These are phyloP conservation scores for Ephialtes manifestator DNA, from an alignment of 2,888 invertebrate genomes.

Conservation along the genomic window DNA sequence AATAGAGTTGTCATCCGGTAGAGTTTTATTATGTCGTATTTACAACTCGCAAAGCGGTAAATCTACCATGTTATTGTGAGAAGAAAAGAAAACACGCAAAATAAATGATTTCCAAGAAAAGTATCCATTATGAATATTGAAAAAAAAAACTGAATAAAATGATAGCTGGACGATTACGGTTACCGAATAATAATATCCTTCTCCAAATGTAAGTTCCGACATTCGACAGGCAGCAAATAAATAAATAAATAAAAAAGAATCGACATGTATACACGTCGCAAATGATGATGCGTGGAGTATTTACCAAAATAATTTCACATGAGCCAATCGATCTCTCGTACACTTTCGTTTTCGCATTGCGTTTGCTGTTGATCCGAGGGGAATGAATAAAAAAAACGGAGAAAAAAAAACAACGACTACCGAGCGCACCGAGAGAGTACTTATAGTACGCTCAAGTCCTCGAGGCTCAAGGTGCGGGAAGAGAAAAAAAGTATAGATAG, in stretches of 20 bases:
- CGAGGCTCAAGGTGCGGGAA: constrained; percentile 65
- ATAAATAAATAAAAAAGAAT: constrained; percentile 23
- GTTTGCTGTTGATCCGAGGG: constrained; percentile 27
- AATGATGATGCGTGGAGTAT: constrained; percentile 45
- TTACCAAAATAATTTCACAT: constrained; percentile 52
- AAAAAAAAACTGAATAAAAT: neutral
- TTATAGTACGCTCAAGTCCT: constrained; percentile 53
- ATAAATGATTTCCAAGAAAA: constrained; percentile 18
- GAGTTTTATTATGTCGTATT: too few relatives aligned
- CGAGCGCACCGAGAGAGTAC: constrained; percentile 51
- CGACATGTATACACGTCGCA: constrained; percentile 41
- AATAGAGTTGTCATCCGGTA: too few relatives aligned
- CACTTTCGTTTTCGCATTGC: constrained; percentile 66
- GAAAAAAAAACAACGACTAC: constrained; percentile 13
- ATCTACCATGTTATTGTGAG: neutral
- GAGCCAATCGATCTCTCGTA: constrained; percentile 71
- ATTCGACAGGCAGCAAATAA: neutral
- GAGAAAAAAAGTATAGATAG: constrained; percentile 51
- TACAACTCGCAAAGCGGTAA: too few relatives aligned
- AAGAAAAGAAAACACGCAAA: constrained; percentile 42
- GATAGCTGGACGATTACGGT: constrained; percentile 17
- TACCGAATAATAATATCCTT: constrained; percentile 54
- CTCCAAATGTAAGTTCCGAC: constrained; percentile 42
- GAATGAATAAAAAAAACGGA: constrained; percentile 38
- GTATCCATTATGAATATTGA: constrained; percentile 21